Conservation (phyloP, 2,888 invertebrate genomes). For the Polylopha cassiicola region DNA sequence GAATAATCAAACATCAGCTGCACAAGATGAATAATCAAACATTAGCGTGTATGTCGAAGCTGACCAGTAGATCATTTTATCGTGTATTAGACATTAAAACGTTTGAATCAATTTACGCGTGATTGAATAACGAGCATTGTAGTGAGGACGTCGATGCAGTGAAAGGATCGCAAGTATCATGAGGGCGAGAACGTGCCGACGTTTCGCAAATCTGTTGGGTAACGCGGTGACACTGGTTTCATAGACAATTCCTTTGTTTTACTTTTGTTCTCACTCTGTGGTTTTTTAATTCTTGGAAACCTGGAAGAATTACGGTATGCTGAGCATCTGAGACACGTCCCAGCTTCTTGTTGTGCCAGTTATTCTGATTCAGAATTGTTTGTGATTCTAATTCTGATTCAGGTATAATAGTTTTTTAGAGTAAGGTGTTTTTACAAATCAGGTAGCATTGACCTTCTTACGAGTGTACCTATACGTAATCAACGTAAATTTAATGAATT, state of each 20-base stretch:
- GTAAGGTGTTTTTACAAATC: no score
- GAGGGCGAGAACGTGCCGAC: constrained; percentile 52
- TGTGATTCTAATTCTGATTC: no score
- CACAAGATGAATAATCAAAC: no score
- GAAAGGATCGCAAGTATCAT: constrained; percentile 67
- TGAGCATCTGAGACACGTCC: no score
- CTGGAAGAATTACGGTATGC: no score
- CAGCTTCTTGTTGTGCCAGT: no score
- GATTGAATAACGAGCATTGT: constrained; percentile 17
- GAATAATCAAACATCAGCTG: no score
- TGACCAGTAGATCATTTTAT: constrained; percentile 11
- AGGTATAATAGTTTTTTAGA: no score
- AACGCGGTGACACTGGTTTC: constrained; percentile 53
- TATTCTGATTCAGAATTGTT: no score
- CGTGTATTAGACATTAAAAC: constrained; percentile 15
- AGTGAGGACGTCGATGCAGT: constrained; percentile 33
- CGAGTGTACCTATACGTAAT: no score
- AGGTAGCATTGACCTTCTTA: no score
- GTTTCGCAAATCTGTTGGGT: constrained; percentile 65
- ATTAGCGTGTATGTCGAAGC: not conserved
- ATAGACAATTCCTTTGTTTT: constrained; percentile 39
- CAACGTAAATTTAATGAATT: no score
- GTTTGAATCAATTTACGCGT: constrained; percentile 17
- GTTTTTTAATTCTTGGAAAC: not conserved
- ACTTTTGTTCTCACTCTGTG: constrained; percentile 31